Evolutionary conservation across 2,888 invertebrate species (phyloP).

Genomic region (Boloria selene): DNA sequence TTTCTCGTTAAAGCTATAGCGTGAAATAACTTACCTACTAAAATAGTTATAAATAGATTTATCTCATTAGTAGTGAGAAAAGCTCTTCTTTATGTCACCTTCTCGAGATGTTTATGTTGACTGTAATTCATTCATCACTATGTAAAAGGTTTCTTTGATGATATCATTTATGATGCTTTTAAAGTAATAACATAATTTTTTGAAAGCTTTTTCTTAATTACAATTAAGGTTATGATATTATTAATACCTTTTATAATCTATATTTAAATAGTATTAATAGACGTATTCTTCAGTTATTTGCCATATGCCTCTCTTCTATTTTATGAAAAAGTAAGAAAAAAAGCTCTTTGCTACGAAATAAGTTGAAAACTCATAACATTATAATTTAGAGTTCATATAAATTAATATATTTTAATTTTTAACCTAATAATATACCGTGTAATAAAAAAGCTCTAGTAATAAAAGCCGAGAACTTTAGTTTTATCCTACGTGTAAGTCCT

Average conservation of each 20-base stretch:
- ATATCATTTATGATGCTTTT: neutral
- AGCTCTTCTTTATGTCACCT: constrained; percentile 7
- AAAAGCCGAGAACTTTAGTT: constrained; percentile 32
- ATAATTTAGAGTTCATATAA: too few species aligned
- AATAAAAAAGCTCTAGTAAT: constrained; percentile 1
- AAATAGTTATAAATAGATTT: constrained; percentile 24
- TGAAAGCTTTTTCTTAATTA: neutral
- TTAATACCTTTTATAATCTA: too few species aligned
- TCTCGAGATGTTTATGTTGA: constrained; percentile 7
- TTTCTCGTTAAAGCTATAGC: constrained; percentile 46
- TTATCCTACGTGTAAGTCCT: constrained; percentile 27
- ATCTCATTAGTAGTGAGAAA: constrained; percentile 30
- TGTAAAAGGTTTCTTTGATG: neutral
- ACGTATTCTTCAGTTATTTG: too few species aligned
- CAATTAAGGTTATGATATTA: neutral
- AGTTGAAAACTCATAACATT: too few species aligned
- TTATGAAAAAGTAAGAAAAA: too few species aligned
- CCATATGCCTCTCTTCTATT: too few species aligned
- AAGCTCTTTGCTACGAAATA: too few species aligned
- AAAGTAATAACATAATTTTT: neutral
- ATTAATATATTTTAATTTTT: too few species aligned
- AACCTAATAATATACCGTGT: too few species aligned
- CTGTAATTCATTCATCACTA: constrained; percentile 1
- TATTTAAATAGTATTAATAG: too few species aligned
- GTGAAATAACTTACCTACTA: constrained; percentile 23